These are phyloP conservation scores for Peucedramus taeniatus DNA, from an alignment of 2,113 vertebrate genomes.

Conservation along the genomic window DNA sequence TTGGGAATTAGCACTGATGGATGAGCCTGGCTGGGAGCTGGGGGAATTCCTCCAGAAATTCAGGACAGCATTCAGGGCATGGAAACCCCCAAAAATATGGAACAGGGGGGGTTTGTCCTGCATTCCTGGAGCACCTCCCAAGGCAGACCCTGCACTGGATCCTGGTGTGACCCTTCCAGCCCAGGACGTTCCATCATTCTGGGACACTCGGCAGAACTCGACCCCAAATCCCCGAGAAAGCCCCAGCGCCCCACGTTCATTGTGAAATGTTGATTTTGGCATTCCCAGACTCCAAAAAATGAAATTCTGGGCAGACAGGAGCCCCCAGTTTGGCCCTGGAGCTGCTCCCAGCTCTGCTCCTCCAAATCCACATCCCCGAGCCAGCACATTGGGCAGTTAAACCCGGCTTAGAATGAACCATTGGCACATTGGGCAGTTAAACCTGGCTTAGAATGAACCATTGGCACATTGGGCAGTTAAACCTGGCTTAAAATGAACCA, in stretches of 20 bases:
- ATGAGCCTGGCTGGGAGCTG: not conserved
- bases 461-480: not conserved
- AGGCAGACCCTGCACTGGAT: not conserved
- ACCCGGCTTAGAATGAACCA: not conserved
- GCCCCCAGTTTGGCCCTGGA: not conserved
- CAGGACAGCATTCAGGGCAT: rapidly evolving
- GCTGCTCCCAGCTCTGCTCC: not conserved
- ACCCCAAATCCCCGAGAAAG: not conserved
- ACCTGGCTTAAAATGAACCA: not conserved
- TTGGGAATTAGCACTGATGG: not conserved
- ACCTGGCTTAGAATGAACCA: not conserved
- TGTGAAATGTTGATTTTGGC: not conserved
- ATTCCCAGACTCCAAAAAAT: not conserved
- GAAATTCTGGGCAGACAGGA: not conserved
- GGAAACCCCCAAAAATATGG: not conserved
- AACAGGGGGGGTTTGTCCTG: not conserved
- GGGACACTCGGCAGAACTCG: rapidly evolving
- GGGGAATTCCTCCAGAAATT: not conserved
- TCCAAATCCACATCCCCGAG: not conserved
- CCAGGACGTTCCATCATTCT: rapidly evolving
- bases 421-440: not conserved
- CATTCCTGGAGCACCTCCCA: not conserved
- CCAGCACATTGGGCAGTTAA: not conserved
- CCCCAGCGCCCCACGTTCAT: not conserved
- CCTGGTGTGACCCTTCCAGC: not conserved